Conservation (phyloP, 1,140 invertebrate species). For the Tetragnatha versicolor region DNA sequence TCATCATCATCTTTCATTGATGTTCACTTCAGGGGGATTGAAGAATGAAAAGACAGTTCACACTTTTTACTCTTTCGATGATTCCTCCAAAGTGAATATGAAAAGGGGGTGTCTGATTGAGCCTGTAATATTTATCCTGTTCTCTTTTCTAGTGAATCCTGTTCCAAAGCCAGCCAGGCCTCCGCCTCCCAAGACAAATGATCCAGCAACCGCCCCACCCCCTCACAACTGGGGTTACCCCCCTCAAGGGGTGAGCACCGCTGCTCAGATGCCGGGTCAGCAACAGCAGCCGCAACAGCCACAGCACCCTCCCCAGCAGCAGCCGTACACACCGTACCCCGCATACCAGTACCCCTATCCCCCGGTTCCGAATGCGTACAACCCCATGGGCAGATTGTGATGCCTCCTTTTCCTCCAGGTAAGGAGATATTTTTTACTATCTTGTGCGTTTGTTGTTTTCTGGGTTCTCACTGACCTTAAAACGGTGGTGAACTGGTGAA, state of each 20-base stretch:
- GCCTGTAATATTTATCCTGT: too few relatives aligned
- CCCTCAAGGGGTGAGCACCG: background rate
- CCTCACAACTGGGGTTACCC: constrained; percentile 33
- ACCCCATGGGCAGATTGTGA: constrained; percentile 31
- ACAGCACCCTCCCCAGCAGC: constrained; percentile 47
- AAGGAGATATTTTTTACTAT: background rate
- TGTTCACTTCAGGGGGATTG: too few relatives aligned
- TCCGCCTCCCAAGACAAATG: constrained; percentile 39
- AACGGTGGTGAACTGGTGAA: too few relatives aligned
- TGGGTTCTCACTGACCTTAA: too few relatives aligned
- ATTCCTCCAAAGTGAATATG: too few relatives aligned
- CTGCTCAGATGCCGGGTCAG: constrained; percentile 17
- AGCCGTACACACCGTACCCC: constrained; percentile 59
- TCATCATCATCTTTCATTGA: too few relatives aligned
- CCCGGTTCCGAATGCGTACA: constrained; percentile 27
- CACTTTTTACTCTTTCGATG: too few relatives aligned
- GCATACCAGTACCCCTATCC: constrained; percentile 56
- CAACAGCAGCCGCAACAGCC: constrained; percentile 53
- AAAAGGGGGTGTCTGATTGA: too few relatives aligned
- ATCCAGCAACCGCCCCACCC: constrained; percentile 50
- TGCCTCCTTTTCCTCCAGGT: constrained; percentile 40
- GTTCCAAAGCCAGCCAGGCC: constrained; percentile 46
- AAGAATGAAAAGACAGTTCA: too few relatives aligned
- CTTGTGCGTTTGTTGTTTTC: background rate
- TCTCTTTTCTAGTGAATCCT: too few relatives aligned